Conservation (phyloP, 2,797 vertebrate genomes). For the Pangasius mekongensis region DNA sequence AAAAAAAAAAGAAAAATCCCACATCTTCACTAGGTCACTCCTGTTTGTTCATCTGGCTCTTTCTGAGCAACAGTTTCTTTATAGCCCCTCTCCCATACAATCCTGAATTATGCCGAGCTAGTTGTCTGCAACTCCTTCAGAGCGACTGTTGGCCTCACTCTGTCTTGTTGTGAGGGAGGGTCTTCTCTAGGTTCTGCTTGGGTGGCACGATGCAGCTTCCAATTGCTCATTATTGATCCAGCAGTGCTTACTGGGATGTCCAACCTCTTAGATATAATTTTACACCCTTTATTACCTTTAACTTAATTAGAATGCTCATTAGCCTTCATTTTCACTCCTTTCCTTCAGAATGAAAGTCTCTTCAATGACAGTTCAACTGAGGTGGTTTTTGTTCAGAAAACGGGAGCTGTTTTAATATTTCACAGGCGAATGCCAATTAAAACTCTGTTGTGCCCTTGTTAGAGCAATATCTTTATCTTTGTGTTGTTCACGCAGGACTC, state of each 20-base stretch:
- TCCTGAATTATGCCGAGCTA: background rate
- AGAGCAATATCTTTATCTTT: background rate
- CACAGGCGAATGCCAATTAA: background rate
- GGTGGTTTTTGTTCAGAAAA: background rate
- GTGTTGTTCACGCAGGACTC: slow-evolving; percentile 76
- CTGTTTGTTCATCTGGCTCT: background rate
- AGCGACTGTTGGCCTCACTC: background rate
- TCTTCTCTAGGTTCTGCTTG: background rate
- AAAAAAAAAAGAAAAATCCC: too few species aligned
- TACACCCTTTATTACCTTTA: background rate
- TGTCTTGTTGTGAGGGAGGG: background rate
- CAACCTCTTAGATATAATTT: background rate
- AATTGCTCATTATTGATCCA: background rate
- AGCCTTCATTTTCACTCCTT: background rate
- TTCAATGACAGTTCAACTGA: background rate
- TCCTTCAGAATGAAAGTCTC: background rate
- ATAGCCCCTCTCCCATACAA: background rate
- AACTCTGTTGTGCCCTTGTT: background rate
- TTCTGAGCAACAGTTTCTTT: background rate
- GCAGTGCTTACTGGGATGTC: background rate
- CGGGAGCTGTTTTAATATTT: background rate
- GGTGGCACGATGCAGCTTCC: background rate
- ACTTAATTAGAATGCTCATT: background rate
- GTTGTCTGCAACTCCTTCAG: background rate
- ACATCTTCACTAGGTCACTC: background rate